Evolutionary conservation across 2,113 vertebrate species (phyloP), one percentile per base, ranked within the genome.

Genomic region (Eolophus roseicapilla): DNA sequence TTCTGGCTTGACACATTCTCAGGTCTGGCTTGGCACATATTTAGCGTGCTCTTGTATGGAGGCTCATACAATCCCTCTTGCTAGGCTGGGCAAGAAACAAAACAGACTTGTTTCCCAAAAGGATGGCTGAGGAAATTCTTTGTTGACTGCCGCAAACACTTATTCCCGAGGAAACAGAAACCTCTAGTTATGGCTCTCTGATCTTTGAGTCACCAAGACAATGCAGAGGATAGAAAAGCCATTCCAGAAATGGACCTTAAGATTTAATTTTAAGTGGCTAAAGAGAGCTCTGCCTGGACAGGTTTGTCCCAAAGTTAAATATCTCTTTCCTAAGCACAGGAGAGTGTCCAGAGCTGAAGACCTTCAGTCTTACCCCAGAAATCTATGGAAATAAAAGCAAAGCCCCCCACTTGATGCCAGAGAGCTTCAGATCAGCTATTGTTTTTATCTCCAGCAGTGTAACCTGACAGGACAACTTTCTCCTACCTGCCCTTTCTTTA

Each of bases 351-450:
- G 37, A 73, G 65, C 12, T 64, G 33, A 85, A 37, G 52, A 85
- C 8, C 11, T 83, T 62, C n/a, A 35, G 37, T 50, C 5, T 79
- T 60, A 74, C 5, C 33, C 31, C 33, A 13, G 37, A 84, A 80
- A 59, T 19, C 33, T 29, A 46, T 52, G 23, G 76, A 87, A 94
- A 93, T 44, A 65, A 78, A 67, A 20, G 6, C n/a, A 90, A 92
- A 86, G 8, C 27, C 7, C 12, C 29, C 21, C 14, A 17, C 18
- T 47, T 47, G 43, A 33, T 63, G 37, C 25, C 53, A 65, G 33
- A 35, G 44, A 63, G 29, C 24, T 77, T 77, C 27, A 35, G 9
- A 17, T 83, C 49, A 63, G 17, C 27, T 69, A 25, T 17, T 53
- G 14, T 49, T 88, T 93, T 81, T 39, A 41, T 31, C 23, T 81